Conservation (phyloP, 2,888 invertebrate species). For the Pinctada fucata region DNA sequence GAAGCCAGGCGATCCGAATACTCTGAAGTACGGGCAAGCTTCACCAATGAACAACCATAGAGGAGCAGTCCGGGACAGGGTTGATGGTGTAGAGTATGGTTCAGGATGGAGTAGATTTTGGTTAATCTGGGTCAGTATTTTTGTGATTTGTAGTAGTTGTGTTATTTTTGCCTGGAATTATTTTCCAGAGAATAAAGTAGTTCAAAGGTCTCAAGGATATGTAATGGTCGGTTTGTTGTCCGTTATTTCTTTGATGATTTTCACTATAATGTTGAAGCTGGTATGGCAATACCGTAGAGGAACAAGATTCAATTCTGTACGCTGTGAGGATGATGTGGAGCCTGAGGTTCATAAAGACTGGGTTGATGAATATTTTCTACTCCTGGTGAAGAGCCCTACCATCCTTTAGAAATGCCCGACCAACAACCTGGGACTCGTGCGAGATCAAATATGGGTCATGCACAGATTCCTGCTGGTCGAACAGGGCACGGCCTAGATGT, state of each 20-base stretch:
- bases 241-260: conserved; percentile 6
- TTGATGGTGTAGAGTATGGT: too few relatives aligned
- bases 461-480: background rate
- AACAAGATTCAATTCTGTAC: background rate
- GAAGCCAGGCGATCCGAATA: too few relatives aligned
- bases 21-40: too few relatives aligned
- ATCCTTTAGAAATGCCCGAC: conserved; percentile 13
- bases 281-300: conserved; percentile 12
- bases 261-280: conserved; percentile 7
- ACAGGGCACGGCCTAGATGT: conserved; percentile 7
- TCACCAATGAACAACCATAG: too few relatives aligned
- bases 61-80: too few relatives aligned
- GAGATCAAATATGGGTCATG: conserved; percentile 6
- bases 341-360: background rate
- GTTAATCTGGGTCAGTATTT: too few relatives aligned
- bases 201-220: background rate
- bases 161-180: too few relatives aligned
- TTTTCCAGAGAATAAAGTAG: too few relatives aligned
- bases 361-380: background rate
- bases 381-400: conserved; percentile 6
- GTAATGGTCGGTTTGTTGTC: conserved; percentile 6
- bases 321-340: background rate
- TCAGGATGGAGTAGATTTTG: too few relatives aligned
- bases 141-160: too few relatives aligned
- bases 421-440: background rate